Evolutionary conservation across 1,140 invertebrate genomes (phyloP).

Genomic region (Zaprionus ornatus): DNA sequence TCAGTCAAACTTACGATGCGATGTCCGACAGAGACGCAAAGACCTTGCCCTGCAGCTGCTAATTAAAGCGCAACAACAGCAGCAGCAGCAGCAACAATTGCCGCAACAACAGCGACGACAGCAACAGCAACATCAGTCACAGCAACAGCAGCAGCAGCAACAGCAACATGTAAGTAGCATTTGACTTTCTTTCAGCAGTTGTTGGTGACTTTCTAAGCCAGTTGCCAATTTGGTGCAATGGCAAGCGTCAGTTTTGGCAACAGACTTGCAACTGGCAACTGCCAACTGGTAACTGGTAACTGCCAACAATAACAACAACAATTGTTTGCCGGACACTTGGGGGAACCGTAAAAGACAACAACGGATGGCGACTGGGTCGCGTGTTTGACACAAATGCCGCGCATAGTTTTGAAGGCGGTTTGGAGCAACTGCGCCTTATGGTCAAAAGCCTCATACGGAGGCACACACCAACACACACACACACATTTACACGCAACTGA

Average conservation of each 20-base stretch:
- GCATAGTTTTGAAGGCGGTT: slow-evolving; percentile 81
- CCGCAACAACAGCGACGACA: slow-evolving; percentile 5
- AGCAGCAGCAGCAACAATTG: slow-evolving; percentile 14
- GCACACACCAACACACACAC: background rate
- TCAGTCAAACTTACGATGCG: slow-evolving; percentile 66
- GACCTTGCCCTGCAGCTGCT: slow-evolving; percentile 67
- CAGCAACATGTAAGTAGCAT: slow-evolving; percentile 44
- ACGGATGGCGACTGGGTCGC: slow-evolving; percentile 68
- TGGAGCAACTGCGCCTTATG: slow-evolving; percentile 69
- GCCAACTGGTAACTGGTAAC: slow-evolving; percentile 10
- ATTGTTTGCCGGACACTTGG: slow-evolving; percentile 60
- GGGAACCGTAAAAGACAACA: background rate
- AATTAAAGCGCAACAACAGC: slow-evolving; percentile 57
- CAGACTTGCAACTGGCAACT: slow-evolving; percentile 19
- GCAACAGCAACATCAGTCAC: slow-evolving; percentile 17
- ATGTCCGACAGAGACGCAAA: slow-evolving; percentile 26
- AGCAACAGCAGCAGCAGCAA: slow-evolving; percentile 24
- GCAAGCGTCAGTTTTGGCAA: slow-evolving; percentile 62
- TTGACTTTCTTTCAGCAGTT: slow-evolving; percentile 71
- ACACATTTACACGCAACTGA: slow-evolving; percentile 25
- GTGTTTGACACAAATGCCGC: slow-evolving; percentile 81
- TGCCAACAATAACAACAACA: slow-evolving; percentile 47
- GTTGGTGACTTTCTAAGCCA: slow-evolving; percentile 74
- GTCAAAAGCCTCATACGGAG: slow-evolving; percentile 60
- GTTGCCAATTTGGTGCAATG: slow-evolving; percentile 78